phyloP scores from a whole-genome alignment of 2,888 invertebrate species.

The Campopleginae sp. region DNA sequence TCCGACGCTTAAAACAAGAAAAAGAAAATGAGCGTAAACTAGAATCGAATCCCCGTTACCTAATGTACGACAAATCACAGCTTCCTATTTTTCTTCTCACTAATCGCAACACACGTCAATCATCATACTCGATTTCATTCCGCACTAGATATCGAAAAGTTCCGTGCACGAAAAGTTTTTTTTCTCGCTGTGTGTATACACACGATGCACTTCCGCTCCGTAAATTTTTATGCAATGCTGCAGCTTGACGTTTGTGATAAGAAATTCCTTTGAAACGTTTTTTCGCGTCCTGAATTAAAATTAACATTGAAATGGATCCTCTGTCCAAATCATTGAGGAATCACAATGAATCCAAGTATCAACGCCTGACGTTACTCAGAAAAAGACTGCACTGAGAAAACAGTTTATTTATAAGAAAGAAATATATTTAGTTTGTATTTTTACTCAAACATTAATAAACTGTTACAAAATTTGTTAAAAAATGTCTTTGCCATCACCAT shows the following conservation, averaged over 20 bases:
- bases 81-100: background rate
- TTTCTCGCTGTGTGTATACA: background rate
- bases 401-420: too few species aligned
- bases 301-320: background rate
- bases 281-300: background rate
- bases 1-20: background rate
- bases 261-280: background rate
- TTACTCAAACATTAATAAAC: too few species aligned
- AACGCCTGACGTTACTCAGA: background rate
- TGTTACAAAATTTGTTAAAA: too few species aligned
- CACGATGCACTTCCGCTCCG: conserved; percentile 8
- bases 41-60: background rate
- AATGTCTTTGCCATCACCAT: too few species aligned
- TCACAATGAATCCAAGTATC: background rate
- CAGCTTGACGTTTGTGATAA: background rate
- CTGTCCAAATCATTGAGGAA: background rate
- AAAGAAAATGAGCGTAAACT: background rate
- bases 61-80: background rate
- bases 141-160: conserved; percentile 43
- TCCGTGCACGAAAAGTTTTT: conserved; percentile 38
- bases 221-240: conserved; percentile 36
- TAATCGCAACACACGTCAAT: conserved; percentile 43
- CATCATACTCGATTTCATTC: conserved; percentile 57
- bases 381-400: conserved; percentile 7
- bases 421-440: too few species aligned